phyloP scores from a whole-genome alignment of 2,113 vertebrate genomes.

The Martes martes region DNA sequence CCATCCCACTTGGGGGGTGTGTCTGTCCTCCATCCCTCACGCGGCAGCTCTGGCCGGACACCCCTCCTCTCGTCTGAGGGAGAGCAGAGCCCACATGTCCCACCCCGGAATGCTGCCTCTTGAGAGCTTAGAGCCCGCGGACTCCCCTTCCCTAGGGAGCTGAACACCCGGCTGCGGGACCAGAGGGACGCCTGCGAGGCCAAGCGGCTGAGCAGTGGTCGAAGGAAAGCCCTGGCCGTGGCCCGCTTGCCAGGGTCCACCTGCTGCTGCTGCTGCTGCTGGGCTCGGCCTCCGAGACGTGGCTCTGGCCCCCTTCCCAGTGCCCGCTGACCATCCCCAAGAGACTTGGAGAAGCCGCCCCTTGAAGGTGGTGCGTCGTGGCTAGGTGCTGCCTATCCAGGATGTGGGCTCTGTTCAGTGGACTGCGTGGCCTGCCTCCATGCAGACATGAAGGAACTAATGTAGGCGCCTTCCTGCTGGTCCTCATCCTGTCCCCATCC shows the following conservation, averaged over 20 bases:
- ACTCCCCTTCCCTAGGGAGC: conserved; percentile 84
- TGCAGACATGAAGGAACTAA: background rate
- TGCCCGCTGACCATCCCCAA: background rate
- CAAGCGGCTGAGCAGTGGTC: conserved; percentile 64
- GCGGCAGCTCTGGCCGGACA: background rate
- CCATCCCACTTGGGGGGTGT: background rate
- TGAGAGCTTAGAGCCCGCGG: background rate
- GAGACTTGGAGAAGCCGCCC: background rate
- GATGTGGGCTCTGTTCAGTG: background rate
- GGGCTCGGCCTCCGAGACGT: background rate
- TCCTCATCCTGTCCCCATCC: too few relatives aligned
- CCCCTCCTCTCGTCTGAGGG: background rate
- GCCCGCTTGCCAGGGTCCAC: background rate
- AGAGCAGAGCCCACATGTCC: background rate
- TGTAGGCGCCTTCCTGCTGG: background rate
- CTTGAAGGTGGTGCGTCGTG: background rate
- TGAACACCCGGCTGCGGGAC: conserved; percentile 94
- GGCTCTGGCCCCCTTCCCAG: conserved; percentile 63
- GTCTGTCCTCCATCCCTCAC: background rate
- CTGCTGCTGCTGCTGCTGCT: conserved; percentile 24
- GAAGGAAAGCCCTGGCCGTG: background rate
- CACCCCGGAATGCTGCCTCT: background rate
- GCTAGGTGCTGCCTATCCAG: background rate
- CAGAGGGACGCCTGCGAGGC: conserved; percentile 92
- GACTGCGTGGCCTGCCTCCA: background rate